Base-by-base conservation (phyloP, 2,113 vertebrate genomes). In the Geococcyx californianus region DNA sequence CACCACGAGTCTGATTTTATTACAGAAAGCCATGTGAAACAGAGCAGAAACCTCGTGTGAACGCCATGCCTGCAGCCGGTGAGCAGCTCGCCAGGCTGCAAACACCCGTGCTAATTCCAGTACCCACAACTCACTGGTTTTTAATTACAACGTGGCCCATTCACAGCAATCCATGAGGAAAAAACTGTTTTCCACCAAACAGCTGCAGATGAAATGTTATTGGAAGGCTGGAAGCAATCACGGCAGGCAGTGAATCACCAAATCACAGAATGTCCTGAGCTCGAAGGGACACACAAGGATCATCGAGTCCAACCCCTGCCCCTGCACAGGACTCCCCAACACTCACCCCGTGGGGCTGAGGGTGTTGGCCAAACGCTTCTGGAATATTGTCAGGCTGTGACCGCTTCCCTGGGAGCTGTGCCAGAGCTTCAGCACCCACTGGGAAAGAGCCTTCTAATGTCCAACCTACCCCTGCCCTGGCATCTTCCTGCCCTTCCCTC, bases 191-290 rank as follows among this genome's bases (percentile, higher is more conserved):
- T 26, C 74, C 64, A 42, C 6, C 33, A 6, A 80, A 59, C 23
- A 70, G 55, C 52, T 52, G 84, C 11, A 1, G 6, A 42, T 28
- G 13, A 55, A 20, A 6, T 1, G 10, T 13, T 12, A 7, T 2
- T 54, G 1, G 6, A 2, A 51, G 69, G 83, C 45, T 84, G 87
- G 76, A 36, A 56, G 81, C 59, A 26, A 29, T 16, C 23, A 9
- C 29, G 16, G 66, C 70, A 9, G 52, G 52, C n/a, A 9, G 47
- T 0, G n/a, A n/a, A n/a, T n/a, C n/a, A n/a, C n/a, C n/a, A n/a
- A n/a, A n/a, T n/a, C n/a, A n/a, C n/a, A n/a, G n/a, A n/a, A n/a
- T n/a, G n/a, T n/a, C n/a, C n/a, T n/a, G n/a, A n/a, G n/a, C n/a
- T n/a, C n/a, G n/a, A n/a, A n/a, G n/a, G n/a, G n/a, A n/a, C n/a